Conservation (phyloP, 2,888 invertebrate genomes). For the Gibbula magus region DNA sequence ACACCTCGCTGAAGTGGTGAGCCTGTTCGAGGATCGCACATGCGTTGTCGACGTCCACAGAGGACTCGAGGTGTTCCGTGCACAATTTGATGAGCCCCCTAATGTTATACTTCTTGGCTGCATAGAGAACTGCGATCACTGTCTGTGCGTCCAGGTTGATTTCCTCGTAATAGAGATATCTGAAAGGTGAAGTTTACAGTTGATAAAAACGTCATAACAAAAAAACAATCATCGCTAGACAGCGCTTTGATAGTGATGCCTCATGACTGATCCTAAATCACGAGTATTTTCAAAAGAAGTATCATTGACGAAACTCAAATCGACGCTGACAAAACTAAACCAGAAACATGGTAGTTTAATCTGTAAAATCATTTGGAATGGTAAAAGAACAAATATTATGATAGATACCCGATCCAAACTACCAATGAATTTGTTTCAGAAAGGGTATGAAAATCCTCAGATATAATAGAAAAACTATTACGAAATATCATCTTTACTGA, state of each 20-base stretch:
- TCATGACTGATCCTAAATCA: no score
- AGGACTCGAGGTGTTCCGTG: constrained; percentile 81
- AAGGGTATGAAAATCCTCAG: no score
- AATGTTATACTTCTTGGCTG: constrained; percentile 85
- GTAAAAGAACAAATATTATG: no score
- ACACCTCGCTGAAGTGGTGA: constrained; percentile 63
- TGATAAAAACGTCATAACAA: background rate
- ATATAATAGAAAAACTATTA: background rate
- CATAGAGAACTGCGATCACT: constrained; percentile 83
- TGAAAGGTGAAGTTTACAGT: constrained; percentile 55
- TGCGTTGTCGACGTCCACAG: constrained; percentile 81
- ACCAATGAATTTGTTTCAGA: no score
- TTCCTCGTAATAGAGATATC: constrained; percentile 82
- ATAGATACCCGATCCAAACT: no score
- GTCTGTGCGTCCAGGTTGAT: constrained; percentile 79
- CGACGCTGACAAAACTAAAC: no score
- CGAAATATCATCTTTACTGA: background rate
- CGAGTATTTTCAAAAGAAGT: no score
- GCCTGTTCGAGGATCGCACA: constrained; percentile 56
- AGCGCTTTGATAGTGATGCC: no score
- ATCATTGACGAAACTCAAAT: no score
- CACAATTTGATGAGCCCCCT: constrained; percentile 83
- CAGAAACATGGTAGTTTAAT: no score
- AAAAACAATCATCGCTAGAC: no score
- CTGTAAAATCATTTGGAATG: no score